Percentiles rank a stretch among this genome's conserved stretches.
phyloP scores from a whole-genome alignment of 2,113 vertebrate genomes.

The Romanogobio albipinnatus region DNA sequence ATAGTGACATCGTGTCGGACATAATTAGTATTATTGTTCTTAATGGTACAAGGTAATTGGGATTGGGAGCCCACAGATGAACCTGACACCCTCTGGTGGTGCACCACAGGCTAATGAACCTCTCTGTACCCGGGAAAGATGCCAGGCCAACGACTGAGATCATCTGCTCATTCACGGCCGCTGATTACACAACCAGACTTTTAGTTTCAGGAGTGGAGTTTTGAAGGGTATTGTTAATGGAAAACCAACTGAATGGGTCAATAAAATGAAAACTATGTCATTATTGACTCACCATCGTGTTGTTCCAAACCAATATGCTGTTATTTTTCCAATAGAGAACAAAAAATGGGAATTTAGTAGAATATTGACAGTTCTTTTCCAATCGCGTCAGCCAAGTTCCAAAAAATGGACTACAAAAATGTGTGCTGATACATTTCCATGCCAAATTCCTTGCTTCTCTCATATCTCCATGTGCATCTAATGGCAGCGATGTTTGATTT shows the following conservation, averaged over 20 bases:
- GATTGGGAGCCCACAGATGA: slow-evolving; percentile 18
- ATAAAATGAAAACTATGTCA: not conserved
- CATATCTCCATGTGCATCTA: not conserved
- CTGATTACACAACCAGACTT: slow-evolving; percentile 17
- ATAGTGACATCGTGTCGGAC: slow-evolving; percentile 27
- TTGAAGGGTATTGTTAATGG: not conserved
- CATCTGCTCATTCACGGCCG: not conserved
- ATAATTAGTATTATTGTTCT: slow-evolving; percentile 34
- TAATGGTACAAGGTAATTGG: slow-evolving; percentile 9
- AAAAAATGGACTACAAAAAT: not conserved
- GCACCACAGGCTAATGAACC: slow-evolving; percentile 18
- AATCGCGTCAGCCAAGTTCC: not conserved
- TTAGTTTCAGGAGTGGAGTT: not conserved
- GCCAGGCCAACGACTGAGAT: slow-evolving; percentile 31
- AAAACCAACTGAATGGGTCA: slow-evolving; percentile 1
- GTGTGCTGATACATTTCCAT: not conserved
- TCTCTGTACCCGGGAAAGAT: slow-evolving; percentile 4
- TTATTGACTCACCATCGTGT: not conserved
- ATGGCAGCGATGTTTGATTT: not conserved
- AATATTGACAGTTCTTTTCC: not conserved
- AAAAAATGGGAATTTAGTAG: not conserved
- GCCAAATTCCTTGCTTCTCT: not conserved
- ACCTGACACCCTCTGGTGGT: slow-evolving; percentile 31
- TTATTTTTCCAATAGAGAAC: not conserved
- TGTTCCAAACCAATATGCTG: not conserved